phyloP scores from a whole-genome alignment of 2,888 invertebrate genomes.

The Mesorhabditis sp. region DNA sequence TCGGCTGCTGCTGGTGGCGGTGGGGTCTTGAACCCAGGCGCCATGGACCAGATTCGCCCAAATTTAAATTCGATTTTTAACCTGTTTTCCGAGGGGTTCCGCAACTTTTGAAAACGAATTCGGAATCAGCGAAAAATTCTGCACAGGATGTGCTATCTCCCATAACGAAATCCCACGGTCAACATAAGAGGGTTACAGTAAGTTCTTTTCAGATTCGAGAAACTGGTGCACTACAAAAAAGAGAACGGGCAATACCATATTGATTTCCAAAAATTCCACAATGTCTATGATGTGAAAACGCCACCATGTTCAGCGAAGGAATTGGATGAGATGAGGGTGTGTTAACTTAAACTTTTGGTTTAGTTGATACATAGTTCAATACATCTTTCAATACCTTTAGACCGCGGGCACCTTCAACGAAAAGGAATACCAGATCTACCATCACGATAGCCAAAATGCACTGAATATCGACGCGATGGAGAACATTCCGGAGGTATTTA shows the following conservation, averaged over 20 bases:
- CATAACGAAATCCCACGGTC: constrained; percentile 59
- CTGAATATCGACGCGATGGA: constrained; percentile 11
- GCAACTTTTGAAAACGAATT: too few species aligned
- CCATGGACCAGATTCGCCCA: too few species aligned
- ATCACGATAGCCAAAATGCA: constrained; percentile 13
- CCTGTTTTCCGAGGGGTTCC: too few species aligned
- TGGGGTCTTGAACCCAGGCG: not conserved
- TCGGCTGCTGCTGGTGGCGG: too few species aligned
- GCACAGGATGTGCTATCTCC: constrained; percentile 62
- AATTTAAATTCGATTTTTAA: too few species aligned
- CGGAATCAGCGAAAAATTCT: too few species aligned
- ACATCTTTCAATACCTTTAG: constrained; percentile 20
- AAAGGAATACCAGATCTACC: constrained; percentile 39
- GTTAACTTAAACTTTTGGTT: constrained; percentile 11
- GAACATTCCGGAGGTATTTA: not conserved
- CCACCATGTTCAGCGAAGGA: constrained; percentile 83
- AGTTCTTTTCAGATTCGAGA: constrained; percentile 46
- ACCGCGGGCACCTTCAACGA: constrained; percentile 37
- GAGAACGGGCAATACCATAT: constrained; percentile 65
- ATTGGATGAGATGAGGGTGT: constrained; percentile 65
- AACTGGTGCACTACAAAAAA: constrained; percentile 72
- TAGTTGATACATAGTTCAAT: not conserved
- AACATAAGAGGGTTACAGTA: constrained; percentile 33
- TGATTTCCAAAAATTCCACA: constrained; percentile 86
- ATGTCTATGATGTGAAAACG: constrained; percentile 85